Evolutionary conservation across 2,888 invertebrate genomes (phyloP).

Genomic region (Coelogynopora nodosa): DNA sequence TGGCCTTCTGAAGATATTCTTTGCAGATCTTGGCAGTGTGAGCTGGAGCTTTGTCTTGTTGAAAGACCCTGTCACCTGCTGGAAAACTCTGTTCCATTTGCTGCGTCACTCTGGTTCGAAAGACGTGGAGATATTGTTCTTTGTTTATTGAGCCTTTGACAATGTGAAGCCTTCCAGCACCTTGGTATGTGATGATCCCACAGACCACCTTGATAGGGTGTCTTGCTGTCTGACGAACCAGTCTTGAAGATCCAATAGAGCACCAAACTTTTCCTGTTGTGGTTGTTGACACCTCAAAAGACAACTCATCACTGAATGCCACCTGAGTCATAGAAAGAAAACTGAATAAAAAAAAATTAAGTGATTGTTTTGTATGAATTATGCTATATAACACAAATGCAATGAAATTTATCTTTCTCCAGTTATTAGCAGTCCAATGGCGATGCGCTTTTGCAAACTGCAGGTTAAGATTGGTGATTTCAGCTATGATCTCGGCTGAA

Average conservation of each 20-base stretch:
- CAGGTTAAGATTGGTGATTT: too few relatives aligned
- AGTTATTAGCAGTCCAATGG: too few relatives aligned
- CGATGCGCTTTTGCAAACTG: too few relatives aligned
- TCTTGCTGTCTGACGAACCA: slow-evolving; percentile 6
- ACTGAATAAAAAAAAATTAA: too few relatives aligned
- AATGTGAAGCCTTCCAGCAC: slow-evolving; percentile 19
- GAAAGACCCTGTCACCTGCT: slow-evolving; percentile 9
- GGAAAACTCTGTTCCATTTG: slow-evolving; percentile 10
- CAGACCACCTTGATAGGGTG: slow-evolving; percentile 20
- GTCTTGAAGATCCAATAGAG: background rate
- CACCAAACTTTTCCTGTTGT: background rate
- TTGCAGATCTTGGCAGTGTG: background rate
- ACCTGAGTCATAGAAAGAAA: too few relatives aligned
- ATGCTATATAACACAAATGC: too few relatives aligned
- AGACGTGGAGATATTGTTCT: background rate
- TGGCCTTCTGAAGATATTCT: background rate
- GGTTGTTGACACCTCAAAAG: too few relatives aligned
- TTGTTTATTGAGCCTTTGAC: slow-evolving; percentile 1
- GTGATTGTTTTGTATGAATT: too few relatives aligned
- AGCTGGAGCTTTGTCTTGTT: slow-evolving; percentile 28
- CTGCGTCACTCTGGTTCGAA: background rate
- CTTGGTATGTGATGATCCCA: slow-evolving; percentile 3
- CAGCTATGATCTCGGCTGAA: too few relatives aligned
- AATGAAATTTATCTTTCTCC: too few relatives aligned
- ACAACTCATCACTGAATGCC: too few relatives aligned